Evolutionary conservation across 1,140 invertebrate genomes (phyloP).

Genomic region (Uloborus diversus): DNA sequence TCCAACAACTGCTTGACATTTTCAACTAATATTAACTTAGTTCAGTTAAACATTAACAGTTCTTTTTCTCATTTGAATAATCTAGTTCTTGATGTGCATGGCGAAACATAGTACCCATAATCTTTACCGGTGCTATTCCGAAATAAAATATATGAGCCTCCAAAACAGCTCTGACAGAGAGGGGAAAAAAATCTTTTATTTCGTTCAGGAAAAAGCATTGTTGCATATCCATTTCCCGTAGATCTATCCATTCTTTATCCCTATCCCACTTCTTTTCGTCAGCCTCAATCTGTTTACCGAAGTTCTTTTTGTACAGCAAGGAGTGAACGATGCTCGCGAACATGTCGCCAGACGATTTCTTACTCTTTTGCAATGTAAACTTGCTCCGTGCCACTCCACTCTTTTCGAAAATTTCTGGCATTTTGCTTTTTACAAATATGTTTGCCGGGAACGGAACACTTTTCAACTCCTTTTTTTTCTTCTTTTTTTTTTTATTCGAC

Average conservation of each 20-base stretch:
- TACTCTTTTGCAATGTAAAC: constrained; percentile 53
- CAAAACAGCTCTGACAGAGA: no score
- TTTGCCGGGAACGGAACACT: constrained; percentile 41
- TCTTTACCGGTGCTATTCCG: no score
- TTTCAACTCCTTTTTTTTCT: constrained; percentile 26
- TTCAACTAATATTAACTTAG: no score
- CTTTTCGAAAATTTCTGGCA: not conserved
- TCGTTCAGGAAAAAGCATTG: not conserved
- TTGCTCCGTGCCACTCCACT: constrained; percentile 2
- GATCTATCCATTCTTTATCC: not conserved
- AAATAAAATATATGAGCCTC: no score
- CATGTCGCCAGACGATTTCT: no score
- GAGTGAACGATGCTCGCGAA: no score
- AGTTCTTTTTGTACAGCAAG: constrained; percentile 5
- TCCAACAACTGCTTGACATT: no score
- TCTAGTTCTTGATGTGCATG: no score
- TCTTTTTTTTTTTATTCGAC: not conserved
- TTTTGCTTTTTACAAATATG: constrained; percentile 8
- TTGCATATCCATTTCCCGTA: not conserved
- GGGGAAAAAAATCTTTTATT: no score
- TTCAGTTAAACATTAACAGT: no score
- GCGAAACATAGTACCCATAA: no score
- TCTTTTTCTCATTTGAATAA: no score
- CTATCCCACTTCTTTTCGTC: not conserved
- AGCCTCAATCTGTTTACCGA: constrained; percentile 41